Percentiles rank a stretch among this genome's conserved stretches.
Conservation (phyloP, 2,888 invertebrate genomes). For the Ischnus inquisitorius region DNA sequence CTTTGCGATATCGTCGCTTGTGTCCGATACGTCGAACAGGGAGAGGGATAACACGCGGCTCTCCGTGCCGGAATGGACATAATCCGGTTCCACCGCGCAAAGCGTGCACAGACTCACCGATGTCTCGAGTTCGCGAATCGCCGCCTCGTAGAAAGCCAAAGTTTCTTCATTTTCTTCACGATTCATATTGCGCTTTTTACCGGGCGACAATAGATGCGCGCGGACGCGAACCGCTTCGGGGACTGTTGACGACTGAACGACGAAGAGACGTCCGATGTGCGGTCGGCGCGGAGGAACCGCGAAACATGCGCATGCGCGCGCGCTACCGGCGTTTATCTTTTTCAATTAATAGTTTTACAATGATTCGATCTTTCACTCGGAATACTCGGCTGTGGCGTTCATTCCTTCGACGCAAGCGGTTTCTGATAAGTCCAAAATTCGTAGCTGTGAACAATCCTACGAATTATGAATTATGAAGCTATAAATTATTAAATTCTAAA, state of each 20-base stretch:
- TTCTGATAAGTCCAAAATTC: too few relatives aligned
- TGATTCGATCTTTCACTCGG: too few relatives aligned
- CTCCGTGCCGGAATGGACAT: not conserved
- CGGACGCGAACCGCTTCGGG: not conserved
- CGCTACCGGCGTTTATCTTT: too few relatives aligned
- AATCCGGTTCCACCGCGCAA: conserved; percentile 37
- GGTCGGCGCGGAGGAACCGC: not conserved
- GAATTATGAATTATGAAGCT: too few relatives aligned
- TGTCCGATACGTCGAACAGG: not conserved
- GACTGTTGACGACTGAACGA: not conserved
- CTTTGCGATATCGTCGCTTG: not conserved
- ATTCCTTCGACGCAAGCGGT: too few relatives aligned
- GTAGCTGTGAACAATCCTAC: too few relatives aligned
- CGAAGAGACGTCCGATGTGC: not conserved
- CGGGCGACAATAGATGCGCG: not conserved
- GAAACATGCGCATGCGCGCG: not conserved
- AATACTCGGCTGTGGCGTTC: too few relatives aligned
- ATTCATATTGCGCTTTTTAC: not conserved
- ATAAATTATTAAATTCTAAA: too few relatives aligned
- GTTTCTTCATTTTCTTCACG: not conserved
- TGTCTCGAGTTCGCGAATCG: conserved; percentile 15
- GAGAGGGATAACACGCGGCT: not conserved
- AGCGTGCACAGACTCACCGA: conserved; percentile 56
- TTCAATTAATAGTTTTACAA: too few relatives aligned
- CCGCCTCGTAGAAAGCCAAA: not conserved